Base-by-base conservation (phyloP, 2,888 invertebrate genomes). In the Coremacera marginata region DNA sequence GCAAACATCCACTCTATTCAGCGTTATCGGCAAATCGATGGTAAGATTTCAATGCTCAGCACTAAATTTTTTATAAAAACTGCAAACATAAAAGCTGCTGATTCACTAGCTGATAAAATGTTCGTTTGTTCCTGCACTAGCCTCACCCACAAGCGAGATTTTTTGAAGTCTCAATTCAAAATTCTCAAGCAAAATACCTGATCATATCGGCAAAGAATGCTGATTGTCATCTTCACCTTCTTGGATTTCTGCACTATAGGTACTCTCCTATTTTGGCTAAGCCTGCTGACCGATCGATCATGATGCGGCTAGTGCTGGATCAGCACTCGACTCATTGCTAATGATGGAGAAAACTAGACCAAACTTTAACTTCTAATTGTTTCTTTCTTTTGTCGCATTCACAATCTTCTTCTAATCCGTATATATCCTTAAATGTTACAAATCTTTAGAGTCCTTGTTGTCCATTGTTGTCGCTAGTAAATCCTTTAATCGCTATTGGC, bases 401-500 rank as follows among this genome's bases (percentile, higher is more conserved):
- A 60, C 9, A 14, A 27, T 68, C 49, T 60, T 19, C 60, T n/a
- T 25, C 16, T 22, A 5, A 16, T 3, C 16, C 22, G 5, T 27
- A 22, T 34, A 22, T 71, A 25, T 60, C 44, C 70, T 72, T 75
- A 76, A 78, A 74, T 77, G 67, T 67, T 68, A 72, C 72, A 76
- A 78, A 76, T 78, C 76, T 70, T 60, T 34, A 60, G 71, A 55
- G 49, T 31, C 25, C 55, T 49, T n/a, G n/a, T n/a, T n/a, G n/a
- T 44, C 37, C 34, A 70, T 70, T 63, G 75, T 70, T 67, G 63
- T 37, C 60, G 9, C 25, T 51, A 5, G 51, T 55, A 82, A 85
- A 86, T 86, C 85, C 85, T 86, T 86, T 86, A 86, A 86, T 86
- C 85, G 85, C 84, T 84, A 86, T 82, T 85, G 85, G 85, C 85